These are phyloP conservation scores for Gonioctena quinquepunctata DNA, from an alignment of 1,140 invertebrate genomes.

Conservation along the genomic window DNA sequence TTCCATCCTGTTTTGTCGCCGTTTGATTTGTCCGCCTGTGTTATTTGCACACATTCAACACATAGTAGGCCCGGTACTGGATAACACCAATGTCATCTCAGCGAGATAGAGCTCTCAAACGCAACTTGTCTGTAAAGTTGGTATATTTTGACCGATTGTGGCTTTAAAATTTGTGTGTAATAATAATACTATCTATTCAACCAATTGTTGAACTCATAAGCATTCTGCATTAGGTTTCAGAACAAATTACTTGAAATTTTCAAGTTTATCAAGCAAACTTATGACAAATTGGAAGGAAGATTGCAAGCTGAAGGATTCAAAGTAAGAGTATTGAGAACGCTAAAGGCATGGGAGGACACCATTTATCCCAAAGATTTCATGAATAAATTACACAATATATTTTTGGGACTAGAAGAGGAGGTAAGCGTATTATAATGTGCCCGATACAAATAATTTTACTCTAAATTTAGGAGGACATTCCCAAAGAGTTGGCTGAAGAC, in stretches of 20 bases:
- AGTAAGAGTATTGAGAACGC: conserved; percentile 89
- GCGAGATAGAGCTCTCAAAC: too few relatives aligned
- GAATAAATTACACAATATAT: conserved; percentile 87
- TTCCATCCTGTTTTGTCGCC: too few relatives aligned
- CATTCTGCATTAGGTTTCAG: conserved; percentile 22
- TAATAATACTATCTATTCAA: neutral
- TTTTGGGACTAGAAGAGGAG: conserved; percentile 58
- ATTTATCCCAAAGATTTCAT: conserved; percentile 96
- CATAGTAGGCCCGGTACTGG: too few relatives aligned
- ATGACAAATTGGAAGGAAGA: conserved; percentile 81
- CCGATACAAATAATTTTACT: neutral
- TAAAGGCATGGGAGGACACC: conserved; percentile 98
- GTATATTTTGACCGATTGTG: too few relatives aligned
- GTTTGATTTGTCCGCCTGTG: too few relatives aligned
- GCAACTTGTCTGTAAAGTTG: too few relatives aligned
- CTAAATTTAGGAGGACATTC: conserved; percentile 17
- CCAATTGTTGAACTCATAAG: neutral
- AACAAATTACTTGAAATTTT: conserved; percentile 85
- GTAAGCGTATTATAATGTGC: conserved; percentile 12
- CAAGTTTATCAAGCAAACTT: conserved; percentile 77
- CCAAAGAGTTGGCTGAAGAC: conserved; percentile 46
- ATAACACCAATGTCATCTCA: too few relatives aligned
- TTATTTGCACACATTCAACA: too few relatives aligned
- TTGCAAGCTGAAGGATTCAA: conserved; percentile 96
- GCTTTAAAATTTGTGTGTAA: too few relatives aligned